A percentile compares a stretch with the other conserved stretches of the same genome.
phyloP scores from a whole-genome alignment of 2,113 vertebrate species.

The human (Homo sapiens) region DNA sequence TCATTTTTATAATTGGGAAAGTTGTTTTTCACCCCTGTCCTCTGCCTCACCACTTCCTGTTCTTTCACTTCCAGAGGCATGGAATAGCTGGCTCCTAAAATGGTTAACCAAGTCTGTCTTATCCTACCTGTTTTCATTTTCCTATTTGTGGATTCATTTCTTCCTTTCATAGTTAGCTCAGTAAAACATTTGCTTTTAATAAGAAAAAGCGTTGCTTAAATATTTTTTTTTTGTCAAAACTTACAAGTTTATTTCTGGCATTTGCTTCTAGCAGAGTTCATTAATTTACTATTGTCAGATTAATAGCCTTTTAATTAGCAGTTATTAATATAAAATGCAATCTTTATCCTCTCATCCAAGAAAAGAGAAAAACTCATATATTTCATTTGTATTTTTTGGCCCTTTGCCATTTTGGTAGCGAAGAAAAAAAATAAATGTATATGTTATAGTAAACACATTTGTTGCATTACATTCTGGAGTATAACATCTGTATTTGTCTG shows the following conservation, averaged over 20 bases:
- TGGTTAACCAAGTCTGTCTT: not conserved
- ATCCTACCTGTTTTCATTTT: slow-evolving; percentile 49
- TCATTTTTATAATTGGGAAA: not conserved
- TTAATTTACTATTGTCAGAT: slow-evolving; percentile 80
- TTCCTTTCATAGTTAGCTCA: slow-evolving; percentile 38
- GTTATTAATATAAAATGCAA: slow-evolving; percentile 81
- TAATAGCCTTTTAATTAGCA: slow-evolving; percentile 80
- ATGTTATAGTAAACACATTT: slow-evolving; percentile 63
- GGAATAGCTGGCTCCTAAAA: not conserved
- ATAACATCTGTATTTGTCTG: slow-evolving; percentile 65
- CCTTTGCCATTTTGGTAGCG: slow-evolving; percentile 77
- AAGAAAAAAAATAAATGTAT: slow-evolving; percentile 67
- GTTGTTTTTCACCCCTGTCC: not conserved
- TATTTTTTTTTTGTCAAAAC: slow-evolving; percentile 63
- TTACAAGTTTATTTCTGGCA: slow-evolving; percentile 76
- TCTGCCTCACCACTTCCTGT: not conserved
- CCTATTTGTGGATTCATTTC: slow-evolving; percentile 51
- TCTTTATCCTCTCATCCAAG: slow-evolving; percentile 78
- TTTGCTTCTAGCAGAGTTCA: slow-evolving; percentile 68
- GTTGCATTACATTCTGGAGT: slow-evolving; percentile 55
- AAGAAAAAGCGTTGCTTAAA: slow-evolving; percentile 78
- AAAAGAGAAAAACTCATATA: slow-evolving; percentile 77
- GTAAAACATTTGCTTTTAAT: slow-evolving; percentile 84
- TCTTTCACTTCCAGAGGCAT: not conserved
- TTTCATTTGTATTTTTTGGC: slow-evolving; percentile 82